These are phyloP conservation scores for Hemicentrotus pulcherrimus DNA, from an alignment of 35 echinoderm and acorn worm species.

Conservation along the genomic window DNA sequence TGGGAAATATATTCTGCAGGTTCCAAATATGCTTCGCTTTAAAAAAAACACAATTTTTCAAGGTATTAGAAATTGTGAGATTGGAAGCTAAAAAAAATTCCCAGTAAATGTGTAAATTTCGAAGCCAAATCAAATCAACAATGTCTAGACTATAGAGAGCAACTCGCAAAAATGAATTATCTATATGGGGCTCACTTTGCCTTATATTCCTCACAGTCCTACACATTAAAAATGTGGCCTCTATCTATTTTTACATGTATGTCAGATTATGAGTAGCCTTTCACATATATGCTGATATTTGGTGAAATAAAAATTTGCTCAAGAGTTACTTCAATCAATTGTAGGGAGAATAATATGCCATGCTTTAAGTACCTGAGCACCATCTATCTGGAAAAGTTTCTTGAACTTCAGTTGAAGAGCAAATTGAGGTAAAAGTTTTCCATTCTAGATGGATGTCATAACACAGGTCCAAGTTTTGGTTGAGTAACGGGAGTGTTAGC, in stretches of 20 bases:
- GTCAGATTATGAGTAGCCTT: background rate
- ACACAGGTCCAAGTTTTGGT: background rate
- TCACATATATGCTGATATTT: background rate
- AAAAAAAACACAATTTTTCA: background rate
- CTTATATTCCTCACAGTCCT: too few species aligned
- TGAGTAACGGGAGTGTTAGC: slow-evolving; percentile 9
- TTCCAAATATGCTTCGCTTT: background rate
- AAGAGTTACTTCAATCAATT: background rate
- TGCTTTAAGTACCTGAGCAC: background rate
- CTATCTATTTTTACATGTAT: too few species aligned
- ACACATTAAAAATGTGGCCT: too few species aligned
- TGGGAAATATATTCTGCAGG: too few species aligned
- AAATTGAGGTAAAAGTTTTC: background rate
- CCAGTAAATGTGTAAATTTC: background rate
- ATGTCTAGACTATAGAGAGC: background rate
- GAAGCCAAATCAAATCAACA: background rate
- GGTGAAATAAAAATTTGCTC: background rate
- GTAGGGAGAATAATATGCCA: background rate
- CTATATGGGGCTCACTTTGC: too few species aligned
- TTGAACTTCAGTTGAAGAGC: background rate
- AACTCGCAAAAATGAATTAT: too few species aligned
- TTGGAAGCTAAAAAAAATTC: background rate
- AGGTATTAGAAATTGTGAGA: background rate
- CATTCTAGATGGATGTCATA: background rate
- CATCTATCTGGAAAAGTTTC: background rate